Base-by-base conservation (phyloP, 2,888 invertebrate species). In the Zaprionus obscuricornis region DNA sequence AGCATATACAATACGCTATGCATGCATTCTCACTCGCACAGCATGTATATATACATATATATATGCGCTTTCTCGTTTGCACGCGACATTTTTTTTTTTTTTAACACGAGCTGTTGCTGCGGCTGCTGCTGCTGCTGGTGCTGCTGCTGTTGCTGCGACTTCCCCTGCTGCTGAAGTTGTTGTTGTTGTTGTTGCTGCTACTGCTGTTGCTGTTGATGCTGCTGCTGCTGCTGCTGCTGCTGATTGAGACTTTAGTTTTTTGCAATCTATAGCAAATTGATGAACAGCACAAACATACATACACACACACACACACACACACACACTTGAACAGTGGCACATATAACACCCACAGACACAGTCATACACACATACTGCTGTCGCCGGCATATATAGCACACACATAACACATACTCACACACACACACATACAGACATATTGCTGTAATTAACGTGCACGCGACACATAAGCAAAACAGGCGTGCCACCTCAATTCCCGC, bases 381-480 rank as follows among this genome's bases (percentile, higher is more conserved):
- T n/a, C n/a, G n/a, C n/a, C n/a, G n/a, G n/a, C n/a, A n/a, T n/a
- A n/a, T n/a, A n/a, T n/a, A n/a, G n/a, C n/a, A n/a, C 29, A 37
- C 43, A 33, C 42, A 22, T 37, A 14, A 17, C 40, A 37, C 58
- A 43, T 20, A 55, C 43, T 31, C 51, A 26, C 6, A 33, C 34
- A 43, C 34, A 45, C 46, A 50, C 17, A 50, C 45, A 43, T 10
- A 42, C 22, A 31, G 29, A 33, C 17, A 11, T 34, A 18, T 46
- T 66, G 72, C 70, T 76, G 82, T 85, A 82, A 82, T 82, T 82
- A 82, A 83, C 83, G 73, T 83, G 82, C 83, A 85, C 49, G 78
- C 75, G 82, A 72, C 78, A 84, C 74, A 78, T 81, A 74, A 81
- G 74, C 77, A 36, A 58, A 50, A 39, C 31, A 39, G n/a, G n/a